Evolutionary conservation across 1,140 invertebrate genomes (phyloP).

Genomic region (Mactra quadrangularis): DNA sequence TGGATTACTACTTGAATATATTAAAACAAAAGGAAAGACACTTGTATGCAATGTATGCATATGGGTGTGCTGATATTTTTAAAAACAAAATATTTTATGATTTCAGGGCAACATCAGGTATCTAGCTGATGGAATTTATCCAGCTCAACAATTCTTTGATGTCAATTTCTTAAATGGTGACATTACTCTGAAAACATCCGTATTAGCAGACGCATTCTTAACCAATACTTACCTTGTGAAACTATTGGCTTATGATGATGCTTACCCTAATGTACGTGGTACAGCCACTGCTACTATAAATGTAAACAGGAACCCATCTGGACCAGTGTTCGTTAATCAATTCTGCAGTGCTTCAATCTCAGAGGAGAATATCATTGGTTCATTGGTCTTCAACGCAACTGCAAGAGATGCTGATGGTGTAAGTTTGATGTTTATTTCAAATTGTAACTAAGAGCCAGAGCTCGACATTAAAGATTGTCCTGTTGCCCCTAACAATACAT

Average conservation of each 20-base stretch:
- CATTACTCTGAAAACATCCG: slow-evolving; percentile 90
- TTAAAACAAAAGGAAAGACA: no score
- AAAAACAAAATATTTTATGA: slow-evolving; percentile 19
- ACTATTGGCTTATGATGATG: slow-evolving; percentile 65
- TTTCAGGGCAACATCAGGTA: slow-evolving; percentile 70
- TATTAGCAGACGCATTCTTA: slow-evolving; percentile 89
- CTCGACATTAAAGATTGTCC: no score
- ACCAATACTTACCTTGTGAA: slow-evolving; percentile 58
- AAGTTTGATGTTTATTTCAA: slow-evolving; percentile 12
- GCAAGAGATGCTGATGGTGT: slow-evolving; percentile 69
- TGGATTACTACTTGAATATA: no score
- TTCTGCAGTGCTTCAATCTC: slow-evolving; percentile 88
- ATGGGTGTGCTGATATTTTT: no score
- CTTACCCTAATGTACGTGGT: slow-evolving; percentile 64
- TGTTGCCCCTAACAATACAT: no score
- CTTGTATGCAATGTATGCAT: no score
- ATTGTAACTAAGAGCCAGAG: no score
- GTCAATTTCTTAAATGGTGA: slow-evolving; percentile 93
- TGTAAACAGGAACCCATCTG: slow-evolving; percentile 90
- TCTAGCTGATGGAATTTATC: slow-evolving; percentile 72
- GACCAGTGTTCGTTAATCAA: slow-evolving; percentile 89
- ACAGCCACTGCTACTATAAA: slow-evolving; percentile 64
- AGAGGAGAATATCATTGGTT: slow-evolving; percentile 60
- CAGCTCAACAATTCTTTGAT: slow-evolving; percentile 86
- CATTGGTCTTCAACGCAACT: slow-evolving; percentile 56